Percentiles rank a stretch among this genome's conserved stretches.
phyloP scores from a whole-genome alignment of 2,888 invertebrate species.

The Pyrocoelia pectoralis region DNA sequence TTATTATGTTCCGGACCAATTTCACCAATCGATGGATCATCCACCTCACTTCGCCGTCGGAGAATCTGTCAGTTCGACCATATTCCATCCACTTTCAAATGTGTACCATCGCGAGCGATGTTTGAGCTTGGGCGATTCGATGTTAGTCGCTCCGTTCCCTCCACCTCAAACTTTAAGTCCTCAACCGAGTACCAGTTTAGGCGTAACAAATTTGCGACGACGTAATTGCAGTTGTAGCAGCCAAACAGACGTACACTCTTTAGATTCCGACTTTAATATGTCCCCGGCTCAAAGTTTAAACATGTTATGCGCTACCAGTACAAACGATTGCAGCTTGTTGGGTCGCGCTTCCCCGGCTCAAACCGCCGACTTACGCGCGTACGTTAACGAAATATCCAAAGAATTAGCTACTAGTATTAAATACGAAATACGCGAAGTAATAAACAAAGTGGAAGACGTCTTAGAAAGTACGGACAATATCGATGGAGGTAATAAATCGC shows the following conservation, averaged over 20 bases:
- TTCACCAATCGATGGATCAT: constrained; percentile 49
- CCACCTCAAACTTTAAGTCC: constrained; percentile 67
- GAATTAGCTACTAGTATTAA: constrained; percentile 83
- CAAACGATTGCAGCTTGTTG: constrained; percentile 65
- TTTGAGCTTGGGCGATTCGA: constrained; percentile 66
- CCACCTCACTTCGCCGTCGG: constrained; percentile 75
- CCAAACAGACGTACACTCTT: constrained; percentile 74
- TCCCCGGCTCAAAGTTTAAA: constrained; percentile 62
- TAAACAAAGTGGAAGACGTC: constrained; percentile 81
- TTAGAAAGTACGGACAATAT: constrained; percentile 72
- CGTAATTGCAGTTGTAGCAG: constrained; percentile 76
- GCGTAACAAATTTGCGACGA: constrained; percentile 60
- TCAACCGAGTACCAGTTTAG: constrained; percentile 70
- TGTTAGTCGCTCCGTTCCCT: constrained; percentile 58
- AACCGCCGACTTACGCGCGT: constrained; percentile 73
- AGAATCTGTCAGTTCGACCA: constrained; percentile 63
- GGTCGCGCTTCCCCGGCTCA: constrained; percentile 65
- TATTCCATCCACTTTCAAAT: constrained; percentile 48
- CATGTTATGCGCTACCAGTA: constrained; percentile 59
- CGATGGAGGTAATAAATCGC: constrained; percentile 58
- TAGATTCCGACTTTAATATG: constrained; percentile 63
- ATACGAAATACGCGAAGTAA: constrained; percentile 82
- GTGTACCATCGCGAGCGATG: constrained; percentile 64
- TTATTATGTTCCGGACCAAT: constrained; percentile 55
- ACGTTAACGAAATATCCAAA: constrained; percentile 79